phyloP scores from a whole-genome alignment of 1,140 invertebrate genomes.

The Halesus radiatus region DNA sequence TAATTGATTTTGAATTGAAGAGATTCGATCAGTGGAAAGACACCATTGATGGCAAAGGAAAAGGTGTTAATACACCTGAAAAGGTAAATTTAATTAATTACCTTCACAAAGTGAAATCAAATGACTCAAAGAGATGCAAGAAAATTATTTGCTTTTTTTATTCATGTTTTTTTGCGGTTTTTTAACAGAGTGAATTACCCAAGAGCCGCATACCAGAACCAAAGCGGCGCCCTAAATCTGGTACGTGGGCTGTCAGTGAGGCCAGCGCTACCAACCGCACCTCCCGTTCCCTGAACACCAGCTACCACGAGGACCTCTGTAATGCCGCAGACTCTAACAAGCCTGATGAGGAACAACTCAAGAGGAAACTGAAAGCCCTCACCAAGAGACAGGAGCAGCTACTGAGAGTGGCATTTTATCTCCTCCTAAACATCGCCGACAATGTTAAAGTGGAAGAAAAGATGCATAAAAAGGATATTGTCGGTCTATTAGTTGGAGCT shows the following conservation, averaged over 20 bases:
- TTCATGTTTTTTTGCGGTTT: neutral
- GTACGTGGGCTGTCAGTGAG: constrained; percentile 74
- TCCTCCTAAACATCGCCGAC: constrained; percentile 95
- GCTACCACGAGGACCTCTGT: constrained; percentile 76
- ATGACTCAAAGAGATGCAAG: no score
- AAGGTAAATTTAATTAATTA: constrained; percentile 57
- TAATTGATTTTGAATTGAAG: constrained; percentile 94
- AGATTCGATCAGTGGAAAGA: constrained; percentile 95
- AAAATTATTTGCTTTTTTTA: no score
- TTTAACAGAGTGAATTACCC: constrained; percentile 67
- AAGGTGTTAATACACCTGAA: constrained; percentile 65
- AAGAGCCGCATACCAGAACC: constrained; percentile 78
- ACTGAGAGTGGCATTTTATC: constrained; percentile 88
- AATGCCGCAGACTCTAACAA: constrained; percentile 70
- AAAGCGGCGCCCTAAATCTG: constrained; percentile 76
- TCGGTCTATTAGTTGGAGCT: constrained; percentile 88
- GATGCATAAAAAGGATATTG: constrained; percentile 95
- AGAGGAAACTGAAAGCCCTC: constrained; percentile 83
- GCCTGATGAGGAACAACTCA: constrained; percentile 87
- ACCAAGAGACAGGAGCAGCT: constrained; percentile 95
- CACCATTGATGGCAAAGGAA: constrained; percentile 82
- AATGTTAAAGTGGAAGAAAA: constrained; percentile 96
- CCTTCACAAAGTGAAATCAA: no score
- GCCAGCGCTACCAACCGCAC: constrained; percentile 67
- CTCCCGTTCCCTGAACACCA: constrained; percentile 71